Conservation (phyloP, 2,797 vertebrate genomes). For the Trachops cirrhosus region DNA sequence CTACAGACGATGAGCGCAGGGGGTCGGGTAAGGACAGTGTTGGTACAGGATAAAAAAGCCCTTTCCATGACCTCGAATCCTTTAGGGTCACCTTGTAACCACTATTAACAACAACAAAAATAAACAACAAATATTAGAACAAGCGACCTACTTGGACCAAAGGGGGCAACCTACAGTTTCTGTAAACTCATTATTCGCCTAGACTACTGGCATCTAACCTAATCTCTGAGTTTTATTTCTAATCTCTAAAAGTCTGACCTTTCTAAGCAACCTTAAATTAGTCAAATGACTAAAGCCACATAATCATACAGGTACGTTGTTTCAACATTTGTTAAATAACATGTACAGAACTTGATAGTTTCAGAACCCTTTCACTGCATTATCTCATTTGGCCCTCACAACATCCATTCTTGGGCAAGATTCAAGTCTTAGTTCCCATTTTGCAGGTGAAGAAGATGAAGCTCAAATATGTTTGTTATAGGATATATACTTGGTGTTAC, state of each 20-base stretch:
- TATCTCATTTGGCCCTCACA: neutral
- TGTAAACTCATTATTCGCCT: neutral
- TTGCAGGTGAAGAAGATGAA: neutral
- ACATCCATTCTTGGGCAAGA: neutral
- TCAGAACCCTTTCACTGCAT: neutral
- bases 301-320: neutral
- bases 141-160: neutral
- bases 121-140: neutral
- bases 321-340: neutral
- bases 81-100: neutral
- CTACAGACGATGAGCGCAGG: neutral
- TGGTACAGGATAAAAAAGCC: neutral
- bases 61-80: neutral
- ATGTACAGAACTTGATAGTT: neutral
- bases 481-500: neutral
- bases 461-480: rapidly evolving
- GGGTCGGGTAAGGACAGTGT: neutral
- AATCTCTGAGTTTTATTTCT: neutral
- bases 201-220: neutral
- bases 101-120: neutral
- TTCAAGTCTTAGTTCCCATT: neutral
- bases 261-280: neutral
- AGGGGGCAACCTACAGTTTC: neutral
- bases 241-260: neutral
- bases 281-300: neutral